These are phyloP conservation scores for Parthenolecanium corni DNA, from an alignment of 2,888 invertebrate species.

Conservation along the genomic window DNA sequence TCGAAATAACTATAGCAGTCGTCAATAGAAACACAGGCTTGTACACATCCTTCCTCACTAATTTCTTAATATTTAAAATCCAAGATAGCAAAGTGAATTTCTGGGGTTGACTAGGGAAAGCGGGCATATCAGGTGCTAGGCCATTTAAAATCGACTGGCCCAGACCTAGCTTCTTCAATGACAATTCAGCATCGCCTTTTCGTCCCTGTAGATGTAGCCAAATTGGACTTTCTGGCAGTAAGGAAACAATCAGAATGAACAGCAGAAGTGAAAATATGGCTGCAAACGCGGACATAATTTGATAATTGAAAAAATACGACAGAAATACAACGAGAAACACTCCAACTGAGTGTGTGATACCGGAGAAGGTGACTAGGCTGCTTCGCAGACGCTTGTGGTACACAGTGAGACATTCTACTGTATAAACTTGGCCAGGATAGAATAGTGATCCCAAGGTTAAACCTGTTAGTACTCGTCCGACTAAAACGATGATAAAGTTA, in stretches of 20 bases:
- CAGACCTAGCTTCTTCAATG: constrained; percentile 32
- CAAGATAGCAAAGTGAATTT: no score
- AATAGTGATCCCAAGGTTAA: constrained; percentile 42
- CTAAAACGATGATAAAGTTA: constrained; percentile 32
- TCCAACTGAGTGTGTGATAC: constrained; percentile 44
- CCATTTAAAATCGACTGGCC: constrained; percentile 20
- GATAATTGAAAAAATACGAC: constrained; percentile 42
- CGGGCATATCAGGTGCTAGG: background rate
- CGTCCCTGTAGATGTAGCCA: constrained; percentile 44
- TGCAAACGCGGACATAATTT: constrained; percentile 33
- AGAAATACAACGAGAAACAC: constrained; percentile 44
- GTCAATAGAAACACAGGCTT: no score
- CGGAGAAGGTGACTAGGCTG: constrained; percentile 46
- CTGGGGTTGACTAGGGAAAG: background rate
- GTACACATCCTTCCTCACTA: no score
- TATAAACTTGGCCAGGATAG: constrained; percentile 45
- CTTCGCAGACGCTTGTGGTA: constrained; percentile 38
- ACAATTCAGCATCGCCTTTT: constrained; percentile 41
- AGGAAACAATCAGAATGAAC: constrained; percentile 38
- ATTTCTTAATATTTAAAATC: no score
- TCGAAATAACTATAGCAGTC: no score
- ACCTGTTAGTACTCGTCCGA: constrained; percentile 38
- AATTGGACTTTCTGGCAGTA: constrained; percentile 46
- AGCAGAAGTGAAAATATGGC: constrained; percentile 40
- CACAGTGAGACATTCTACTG: constrained; percentile 40